Percentiles rank a stretch among this genome's conserved stretches.
These are phyloP conservation scores for Chaetops frenatus DNA, from an alignment of 2,113 vertebrate genomes.

Conservation along the genomic window DNA sequence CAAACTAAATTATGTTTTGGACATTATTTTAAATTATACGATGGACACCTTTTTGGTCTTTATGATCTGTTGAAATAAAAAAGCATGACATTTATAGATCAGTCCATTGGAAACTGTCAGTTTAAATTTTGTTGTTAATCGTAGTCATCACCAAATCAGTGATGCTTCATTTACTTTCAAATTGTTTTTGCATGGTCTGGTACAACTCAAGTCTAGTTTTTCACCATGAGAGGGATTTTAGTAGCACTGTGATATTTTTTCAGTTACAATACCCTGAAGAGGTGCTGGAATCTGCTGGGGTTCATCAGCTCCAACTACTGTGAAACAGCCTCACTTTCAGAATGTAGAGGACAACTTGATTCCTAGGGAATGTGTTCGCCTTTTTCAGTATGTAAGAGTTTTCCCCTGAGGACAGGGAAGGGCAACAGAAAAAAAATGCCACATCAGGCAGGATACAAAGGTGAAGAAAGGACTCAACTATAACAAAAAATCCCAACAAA, in stretches of 20 bases:
- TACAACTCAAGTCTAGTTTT: neutral
- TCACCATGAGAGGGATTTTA: neutral
- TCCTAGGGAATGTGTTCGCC: neutral
- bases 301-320: neutral
- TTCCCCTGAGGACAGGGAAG: neutral
- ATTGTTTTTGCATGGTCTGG: neutral
- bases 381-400: neutral
- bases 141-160: neutral
- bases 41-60: neutral
- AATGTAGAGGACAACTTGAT: neutral
- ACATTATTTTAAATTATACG: neutral
- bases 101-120: neutral
- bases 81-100: neutral
- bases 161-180: neutral
- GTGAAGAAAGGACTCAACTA: neutral
- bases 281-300: neutral
- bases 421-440: neutral
- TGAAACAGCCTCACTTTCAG: neutral
- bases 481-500: fast-evolving
- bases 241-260: neutral
- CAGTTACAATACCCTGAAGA: neutral
- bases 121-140: neutral
- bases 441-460: neutral
- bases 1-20: neutral
- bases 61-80: neutral